Percentiles rank a stretch among this genome's conserved stretches.
phyloP scores from a whole-genome alignment of 2,113 vertebrate species.

The Fulmarus glacialis region DNA sequence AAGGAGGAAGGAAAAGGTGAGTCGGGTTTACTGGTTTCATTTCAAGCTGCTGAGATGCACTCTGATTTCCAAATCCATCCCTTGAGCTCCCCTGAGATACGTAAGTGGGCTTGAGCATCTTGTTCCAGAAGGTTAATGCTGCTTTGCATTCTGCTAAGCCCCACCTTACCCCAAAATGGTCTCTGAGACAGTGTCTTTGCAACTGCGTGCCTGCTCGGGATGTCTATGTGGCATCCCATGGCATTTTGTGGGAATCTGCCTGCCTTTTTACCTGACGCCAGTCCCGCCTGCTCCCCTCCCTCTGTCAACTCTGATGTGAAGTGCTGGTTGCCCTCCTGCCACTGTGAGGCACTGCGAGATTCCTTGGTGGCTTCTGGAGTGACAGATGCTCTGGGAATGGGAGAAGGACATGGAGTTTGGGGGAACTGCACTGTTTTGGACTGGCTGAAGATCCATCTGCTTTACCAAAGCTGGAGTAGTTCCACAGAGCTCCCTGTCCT shows the following conservation, averaged over 20 bases:
- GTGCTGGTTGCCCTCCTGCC: neutral
- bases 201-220: accelerated
- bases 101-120: neutral
- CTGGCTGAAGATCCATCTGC: neutral
- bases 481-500: neutral
- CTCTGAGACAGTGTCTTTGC: neutral
- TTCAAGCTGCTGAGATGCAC: neutral
- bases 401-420: neutral
- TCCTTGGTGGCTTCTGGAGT: neutral
- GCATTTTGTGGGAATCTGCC: neutral
- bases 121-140: neutral
- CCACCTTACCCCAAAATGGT: neutral
- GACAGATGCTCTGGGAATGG: neutral
- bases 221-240: neutral
- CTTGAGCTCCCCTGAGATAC: neutral
- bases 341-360: conserved; percentile 46
- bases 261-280: neutral
- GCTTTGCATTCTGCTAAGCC: neutral
- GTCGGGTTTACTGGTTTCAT: neutral
- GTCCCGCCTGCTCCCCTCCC: neutral
- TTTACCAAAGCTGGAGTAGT: neutral
- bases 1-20: neutral
- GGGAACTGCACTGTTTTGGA: neutral
- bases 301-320: neutral
- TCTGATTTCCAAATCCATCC: neutral